Conservation (phyloP, 2,888 invertebrate genomes). For the Oxytorus armatus region DNA sequence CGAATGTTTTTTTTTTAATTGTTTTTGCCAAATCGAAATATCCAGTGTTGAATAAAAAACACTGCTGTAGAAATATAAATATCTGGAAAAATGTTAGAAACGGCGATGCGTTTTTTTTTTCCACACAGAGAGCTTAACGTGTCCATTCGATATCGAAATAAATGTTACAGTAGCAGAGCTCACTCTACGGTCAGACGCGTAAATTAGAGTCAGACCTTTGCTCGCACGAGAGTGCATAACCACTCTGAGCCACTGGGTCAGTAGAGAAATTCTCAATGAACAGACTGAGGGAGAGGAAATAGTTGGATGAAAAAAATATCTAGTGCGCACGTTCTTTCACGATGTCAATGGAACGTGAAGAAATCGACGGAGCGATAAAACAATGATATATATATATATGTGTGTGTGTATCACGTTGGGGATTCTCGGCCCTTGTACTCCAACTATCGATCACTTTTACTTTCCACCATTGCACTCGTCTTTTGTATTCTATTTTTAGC, state of each 20-base stretch:
- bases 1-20: too few species aligned
- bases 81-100: background rate
- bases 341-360: too few species aligned
- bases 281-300: conserved; percentile 1
- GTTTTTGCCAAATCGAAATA: background rate
- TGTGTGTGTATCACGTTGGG: too few species aligned
- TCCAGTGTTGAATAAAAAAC: background rate
- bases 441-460: too few species aligned
- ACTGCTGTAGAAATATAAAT: background rate
- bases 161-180: conserved; percentile 23
- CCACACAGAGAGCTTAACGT: too few species aligned
- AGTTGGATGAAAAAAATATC: background rate
- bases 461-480: too few species aligned
- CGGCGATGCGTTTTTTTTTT: background rate
- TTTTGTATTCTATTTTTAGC: too few species aligned
- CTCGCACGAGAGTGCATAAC: too few species aligned
- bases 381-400: too few species aligned
- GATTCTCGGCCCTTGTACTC: too few species aligned
- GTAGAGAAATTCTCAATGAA: conserved; percentile 35
- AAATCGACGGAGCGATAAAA: too few species aligned
- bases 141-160: conserved; percentile 25
- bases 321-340: background rate
- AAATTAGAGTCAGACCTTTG: too few species aligned
- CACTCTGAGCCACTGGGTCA: conserved; percentile 4
- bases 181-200: conserved; percentile 20